phyloP scores from a whole-genome alignment of 2,797 vertebrate species.

The Ptychadena robeensis region DNA sequence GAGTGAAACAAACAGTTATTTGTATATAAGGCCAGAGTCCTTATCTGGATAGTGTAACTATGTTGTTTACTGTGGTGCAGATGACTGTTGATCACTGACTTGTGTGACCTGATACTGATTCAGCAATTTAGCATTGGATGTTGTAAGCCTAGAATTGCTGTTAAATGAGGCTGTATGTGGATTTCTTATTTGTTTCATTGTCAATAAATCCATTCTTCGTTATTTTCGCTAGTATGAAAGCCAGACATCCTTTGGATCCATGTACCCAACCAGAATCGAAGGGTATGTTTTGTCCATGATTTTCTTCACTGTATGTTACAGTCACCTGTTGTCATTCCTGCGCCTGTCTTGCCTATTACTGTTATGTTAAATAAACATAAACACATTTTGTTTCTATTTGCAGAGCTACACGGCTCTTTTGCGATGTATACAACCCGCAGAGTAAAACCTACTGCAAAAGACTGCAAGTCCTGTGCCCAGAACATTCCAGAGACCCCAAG shows the following conservation, averaged over 20 bases:
- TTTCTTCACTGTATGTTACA: not conserved
- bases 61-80: too few relatives aligned
- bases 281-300: conserved; percentile 77
- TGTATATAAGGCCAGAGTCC: too few relatives aligned
- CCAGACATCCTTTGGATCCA: conserved; percentile 93
- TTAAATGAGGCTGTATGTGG: too few relatives aligned
- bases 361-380: not conserved
- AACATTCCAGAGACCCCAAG: conserved; percentile 93
- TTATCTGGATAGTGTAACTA: too few relatives aligned
- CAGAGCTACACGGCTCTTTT: conserved; percentile 92
- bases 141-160: too few relatives aligned
- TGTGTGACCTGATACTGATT: too few relatives aligned
- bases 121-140: too few relatives aligned
- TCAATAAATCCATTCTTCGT: not conserved
- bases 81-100: too few relatives aligned
- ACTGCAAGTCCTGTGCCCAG: conserved; percentile 92
- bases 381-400: conserved; percentile 3
- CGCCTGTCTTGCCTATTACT: too few relatives aligned
- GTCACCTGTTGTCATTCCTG: not conserved
- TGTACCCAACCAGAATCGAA: conserved; percentile 93
- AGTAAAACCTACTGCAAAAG: conserved; percentile 96
- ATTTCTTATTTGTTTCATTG: not conserved
- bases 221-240: conserved; percentile 84
- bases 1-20: too few relatives aligned
- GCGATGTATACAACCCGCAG: conserved; percentile 94